phyloP scores from a whole-genome alignment of 2,113 vertebrate species.

The Verasper variegatus region DNA sequence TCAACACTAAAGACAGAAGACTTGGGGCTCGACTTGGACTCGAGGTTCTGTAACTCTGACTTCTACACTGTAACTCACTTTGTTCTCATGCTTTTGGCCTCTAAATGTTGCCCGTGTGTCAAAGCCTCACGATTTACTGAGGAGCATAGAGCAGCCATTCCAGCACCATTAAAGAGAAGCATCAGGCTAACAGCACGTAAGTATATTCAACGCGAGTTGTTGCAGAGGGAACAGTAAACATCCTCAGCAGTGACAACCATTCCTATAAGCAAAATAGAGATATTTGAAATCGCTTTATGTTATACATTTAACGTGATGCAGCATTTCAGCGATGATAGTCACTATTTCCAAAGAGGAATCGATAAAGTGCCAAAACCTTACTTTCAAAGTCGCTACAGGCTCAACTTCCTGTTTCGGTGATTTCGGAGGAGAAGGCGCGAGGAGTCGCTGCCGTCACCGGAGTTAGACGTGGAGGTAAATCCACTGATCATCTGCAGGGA shows the following conservation, averaged over 20 bases:
- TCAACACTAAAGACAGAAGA: slow-evolving; percentile 17
- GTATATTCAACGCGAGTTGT: slow-evolving; percentile 39
- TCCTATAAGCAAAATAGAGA: slow-evolving; percentile 67
- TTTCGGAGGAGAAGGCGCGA: slow-evolving; percentile 17
- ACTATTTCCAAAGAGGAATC: slow-evolving; percentile 36
- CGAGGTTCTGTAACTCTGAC: neutral
- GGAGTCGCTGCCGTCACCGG: slow-evolving; percentile 34
- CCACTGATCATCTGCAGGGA: no score
- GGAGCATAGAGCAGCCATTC: slow-evolving; percentile 54
- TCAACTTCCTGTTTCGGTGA: slow-evolving; percentile 20
- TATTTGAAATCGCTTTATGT: slow-evolving; percentile 49
- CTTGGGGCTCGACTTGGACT: slow-evolving; percentile 31
- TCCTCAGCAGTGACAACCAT: slow-evolving; percentile 53
- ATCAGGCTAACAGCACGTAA: slow-evolving; percentile 41
- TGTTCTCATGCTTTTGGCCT: slow-evolving; percentile 37
- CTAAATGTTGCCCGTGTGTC: slow-evolving; percentile 52
- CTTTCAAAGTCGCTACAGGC: slow-evolving; percentile 45
- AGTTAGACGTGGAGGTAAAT: neutral
- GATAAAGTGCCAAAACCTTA: slow-evolving; percentile 66
- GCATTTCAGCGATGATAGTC: slow-evolving; percentile 61
- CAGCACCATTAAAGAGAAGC: slow-evolving; percentile 48
- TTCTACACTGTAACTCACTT: neutral
- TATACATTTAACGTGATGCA: slow-evolving; percentile 65
- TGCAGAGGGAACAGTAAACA: slow-evolving; percentile 34
- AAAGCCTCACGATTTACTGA: slow-evolving; percentile 46